Evolutionary conservation across 2,797 vertebrate genomes (phyloP).

Genomic region (Xerus rutilus): DNA sequence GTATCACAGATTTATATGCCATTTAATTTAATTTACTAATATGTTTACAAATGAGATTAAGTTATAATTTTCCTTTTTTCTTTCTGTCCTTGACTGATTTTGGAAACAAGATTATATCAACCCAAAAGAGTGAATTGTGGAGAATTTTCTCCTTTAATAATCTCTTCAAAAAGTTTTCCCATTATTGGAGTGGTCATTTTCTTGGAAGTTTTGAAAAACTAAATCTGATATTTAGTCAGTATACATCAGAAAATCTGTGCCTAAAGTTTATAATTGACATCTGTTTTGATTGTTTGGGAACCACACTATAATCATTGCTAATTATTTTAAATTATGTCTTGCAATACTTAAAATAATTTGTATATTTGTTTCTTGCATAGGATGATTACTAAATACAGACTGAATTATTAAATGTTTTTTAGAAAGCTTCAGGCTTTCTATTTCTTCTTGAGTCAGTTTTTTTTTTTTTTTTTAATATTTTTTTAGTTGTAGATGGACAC

Average conservation of each 20-base stretch:
- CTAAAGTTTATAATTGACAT: neutral
- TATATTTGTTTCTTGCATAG: neutral
- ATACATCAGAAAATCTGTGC: neutral
- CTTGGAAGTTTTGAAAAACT: neutral
- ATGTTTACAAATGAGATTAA: neutral
- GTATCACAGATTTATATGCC: neutral
- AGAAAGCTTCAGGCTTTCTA: neutral
- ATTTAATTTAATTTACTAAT: neutral
- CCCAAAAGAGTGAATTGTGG: neutral
- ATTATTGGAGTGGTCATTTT: neutral
- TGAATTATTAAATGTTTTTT: neutral
- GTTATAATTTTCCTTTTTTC: neutral
- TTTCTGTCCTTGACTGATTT: neutral
- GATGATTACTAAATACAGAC: neutral
- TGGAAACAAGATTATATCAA: neutral
- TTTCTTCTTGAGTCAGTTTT: neutral
- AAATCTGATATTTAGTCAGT: neutral
- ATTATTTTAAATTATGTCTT: conserved; percentile 10
- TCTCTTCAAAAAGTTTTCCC: neutral
- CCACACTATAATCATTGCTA: neutral
- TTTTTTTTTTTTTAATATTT: no score
- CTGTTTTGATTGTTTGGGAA: neutral
- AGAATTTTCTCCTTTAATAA: neutral
- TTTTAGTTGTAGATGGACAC: no score
- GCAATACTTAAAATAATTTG: conserved; percentile 34